Base-by-base conservation (phyloP, 2,113 vertebrate species). In the Eptatretus burgeri region DNA sequence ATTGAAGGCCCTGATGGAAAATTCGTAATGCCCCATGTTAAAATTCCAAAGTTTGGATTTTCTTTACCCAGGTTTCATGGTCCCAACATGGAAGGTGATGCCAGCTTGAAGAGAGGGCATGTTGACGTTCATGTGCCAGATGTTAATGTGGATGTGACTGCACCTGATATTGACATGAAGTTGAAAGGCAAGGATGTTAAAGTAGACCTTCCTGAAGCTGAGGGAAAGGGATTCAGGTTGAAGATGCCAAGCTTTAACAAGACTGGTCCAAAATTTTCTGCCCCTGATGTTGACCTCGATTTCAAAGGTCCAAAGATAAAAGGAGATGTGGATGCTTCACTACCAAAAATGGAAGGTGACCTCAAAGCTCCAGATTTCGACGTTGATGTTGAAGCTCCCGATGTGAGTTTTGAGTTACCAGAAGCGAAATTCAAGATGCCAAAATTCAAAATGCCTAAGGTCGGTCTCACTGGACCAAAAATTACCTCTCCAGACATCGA, bases 401-500 rank as follows among this genome's bases (percentile, higher is more conserved):
- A 41, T 41, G 27, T 41, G 27, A 41, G 27, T 41, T 41, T 41
- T 3, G 27, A 41, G 27, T 3, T 41, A 41, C 27, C 27, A 41
- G 27, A 41, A 41, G 27, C 3, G 27, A 41, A 41, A 7, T 41
- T 41, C 27, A 41, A 41, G 27, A 41, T 41, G 27, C 27, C 27
- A 41, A 41, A 41, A 41, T 41, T 41, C 27, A 41, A 41, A 41
- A 41, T 41, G 27, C 27, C 27, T 41, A 41, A 41, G 27, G 27
- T 41, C 7, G 27, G 27, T 41, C 27, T 41, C 27, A 41, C 27
- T 41, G 27, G 27, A 41, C 27, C 27, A 41, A 78, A 75, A 67
- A 68, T 62, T 1, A 81, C 81, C 68, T 77, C 77, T 64, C 67
- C 70, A 64, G 79, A 76, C 67, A 71, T 67, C 5, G 75, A 74